phyloP scores from a whole-genome alignment of 1,140 invertebrate genomes.

The Venustaconcha ellipsiformis region DNA sequence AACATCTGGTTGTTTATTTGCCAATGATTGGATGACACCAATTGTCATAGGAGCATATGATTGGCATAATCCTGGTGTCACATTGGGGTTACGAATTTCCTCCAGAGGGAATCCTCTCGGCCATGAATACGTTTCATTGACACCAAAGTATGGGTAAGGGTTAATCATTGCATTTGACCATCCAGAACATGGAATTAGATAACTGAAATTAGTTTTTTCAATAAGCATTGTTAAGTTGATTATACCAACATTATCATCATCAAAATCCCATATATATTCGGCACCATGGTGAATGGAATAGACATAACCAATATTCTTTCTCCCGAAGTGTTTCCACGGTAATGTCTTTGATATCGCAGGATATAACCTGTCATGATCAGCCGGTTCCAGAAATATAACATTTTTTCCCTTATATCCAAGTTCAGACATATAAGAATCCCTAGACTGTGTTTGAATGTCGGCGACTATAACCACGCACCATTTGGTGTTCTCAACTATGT shows the following conservation, averaged over 20 bases:
- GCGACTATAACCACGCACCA: neutral
- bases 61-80: neutral
- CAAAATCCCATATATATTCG: neutral
- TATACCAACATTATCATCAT: constrained; percentile 22
- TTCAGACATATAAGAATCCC: neutral
- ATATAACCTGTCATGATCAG: constrained; percentile 5
- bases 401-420: neutral
- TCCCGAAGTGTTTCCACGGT: constrained; percentile 19
- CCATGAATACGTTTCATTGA: constrained; percentile 6
- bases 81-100: neutral
- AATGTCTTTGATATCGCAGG: constrained; percentile 7
- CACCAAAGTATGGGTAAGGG: constrained; percentile 26
- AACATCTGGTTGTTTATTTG: constrained; percentile 28
- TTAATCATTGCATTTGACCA: neutral
- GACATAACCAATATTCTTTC: constrained; percentile 32
- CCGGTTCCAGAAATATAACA: constrained; percentile 1
- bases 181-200: no score
- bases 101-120: constrained; percentile 26
- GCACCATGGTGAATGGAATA: constrained; percentile 28
- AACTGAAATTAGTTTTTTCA: neutral
- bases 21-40: constrained; percentile 28
- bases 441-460: neutral
- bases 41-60: neutral
- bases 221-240: neutral
- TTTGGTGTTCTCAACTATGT: neutral